phyloP scores from a whole-genome alignment of 92 coral and sea anemone species.

The Heliopora coerulea region DNA sequence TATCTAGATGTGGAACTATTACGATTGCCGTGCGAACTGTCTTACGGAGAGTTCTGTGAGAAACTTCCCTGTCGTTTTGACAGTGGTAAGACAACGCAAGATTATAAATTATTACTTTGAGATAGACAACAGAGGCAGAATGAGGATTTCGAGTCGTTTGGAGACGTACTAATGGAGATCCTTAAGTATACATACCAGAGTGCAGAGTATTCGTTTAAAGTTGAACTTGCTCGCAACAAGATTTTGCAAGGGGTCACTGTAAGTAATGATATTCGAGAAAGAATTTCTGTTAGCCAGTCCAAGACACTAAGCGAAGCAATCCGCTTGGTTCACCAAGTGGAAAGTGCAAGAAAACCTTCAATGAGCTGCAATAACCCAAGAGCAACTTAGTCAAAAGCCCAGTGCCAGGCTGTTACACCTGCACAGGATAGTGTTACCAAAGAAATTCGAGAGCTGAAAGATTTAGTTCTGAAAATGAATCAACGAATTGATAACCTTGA shows the following conservation, averaged over 20 bases:
- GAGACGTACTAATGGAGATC: not conserved
- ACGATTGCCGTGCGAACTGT: constrained; percentile 16
- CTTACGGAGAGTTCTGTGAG: constrained; percentile 29
- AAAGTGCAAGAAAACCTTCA: constrained; percentile 48
- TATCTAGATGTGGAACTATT: constrained; percentile 40
- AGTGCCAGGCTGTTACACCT: not conserved
- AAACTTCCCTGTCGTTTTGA: constrained; percentile 35
- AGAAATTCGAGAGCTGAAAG: constrained; percentile 49
- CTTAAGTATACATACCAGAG: not conserved
- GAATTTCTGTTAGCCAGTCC: constrained; percentile 44
- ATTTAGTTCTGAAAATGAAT: constrained; percentile 43
- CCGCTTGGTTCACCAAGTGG: constrained; percentile 38
- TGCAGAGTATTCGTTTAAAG: constrained; percentile 51
- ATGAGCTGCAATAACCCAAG: not conserved
- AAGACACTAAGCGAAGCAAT: constrained; percentile 48
- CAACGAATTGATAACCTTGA: constrained; percentile 45
- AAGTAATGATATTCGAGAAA: constrained; percentile 39
- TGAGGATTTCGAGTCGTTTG: constrained; percentile 8
- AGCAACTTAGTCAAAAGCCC: not conserved
- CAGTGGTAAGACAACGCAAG: constrained; percentile 26
- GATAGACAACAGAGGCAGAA: not conserved
- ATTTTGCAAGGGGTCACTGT: constrained; percentile 21
- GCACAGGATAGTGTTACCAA: constrained; percentile 23
- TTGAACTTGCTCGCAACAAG: constrained; percentile 6
- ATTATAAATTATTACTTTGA: constrained; percentile 26